Conservation (phyloP, 2,113 vertebrate species). For the Myiozetetes cayanensis region DNA sequence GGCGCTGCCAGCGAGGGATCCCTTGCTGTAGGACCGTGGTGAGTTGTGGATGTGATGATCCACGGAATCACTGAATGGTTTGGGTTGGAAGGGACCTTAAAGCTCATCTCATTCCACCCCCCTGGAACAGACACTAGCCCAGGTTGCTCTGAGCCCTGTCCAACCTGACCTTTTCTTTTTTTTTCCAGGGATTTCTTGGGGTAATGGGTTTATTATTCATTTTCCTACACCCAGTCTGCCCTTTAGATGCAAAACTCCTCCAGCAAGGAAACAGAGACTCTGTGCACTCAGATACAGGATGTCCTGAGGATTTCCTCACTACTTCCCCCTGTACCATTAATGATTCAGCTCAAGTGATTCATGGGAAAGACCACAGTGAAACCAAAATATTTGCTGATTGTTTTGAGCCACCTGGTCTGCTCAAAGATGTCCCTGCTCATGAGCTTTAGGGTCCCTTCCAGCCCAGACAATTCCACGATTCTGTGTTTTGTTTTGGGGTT, state of each 20-base stretch:
- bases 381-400: not conserved
- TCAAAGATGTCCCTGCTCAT: not conserved
- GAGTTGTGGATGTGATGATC: not conserved
- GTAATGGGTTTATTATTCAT: not conserved
- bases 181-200: not conserved
- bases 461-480: not conserved
- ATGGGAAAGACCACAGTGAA: not conserved
- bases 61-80: not conserved
- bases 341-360: not conserved
- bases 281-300: not conserved
- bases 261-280: not conserved
- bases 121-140: no score
- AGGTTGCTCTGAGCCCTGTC: fast-evolving
- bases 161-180: not conserved
- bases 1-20: not conserved
- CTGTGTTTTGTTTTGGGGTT: not conserved
- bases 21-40: conserved; percentile 37
- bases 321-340: not conserved
- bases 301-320: not conserved
- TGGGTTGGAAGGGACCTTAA: not conserved
- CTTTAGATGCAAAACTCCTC: not conserved
- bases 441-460: not conserved
- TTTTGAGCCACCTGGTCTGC: not conserved
- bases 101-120: not conserved
- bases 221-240: not conserved